Evolutionary conservation across 2,797 vertebrate species (phyloP).

Genomic region (Fistularia commersonii): DNA sequence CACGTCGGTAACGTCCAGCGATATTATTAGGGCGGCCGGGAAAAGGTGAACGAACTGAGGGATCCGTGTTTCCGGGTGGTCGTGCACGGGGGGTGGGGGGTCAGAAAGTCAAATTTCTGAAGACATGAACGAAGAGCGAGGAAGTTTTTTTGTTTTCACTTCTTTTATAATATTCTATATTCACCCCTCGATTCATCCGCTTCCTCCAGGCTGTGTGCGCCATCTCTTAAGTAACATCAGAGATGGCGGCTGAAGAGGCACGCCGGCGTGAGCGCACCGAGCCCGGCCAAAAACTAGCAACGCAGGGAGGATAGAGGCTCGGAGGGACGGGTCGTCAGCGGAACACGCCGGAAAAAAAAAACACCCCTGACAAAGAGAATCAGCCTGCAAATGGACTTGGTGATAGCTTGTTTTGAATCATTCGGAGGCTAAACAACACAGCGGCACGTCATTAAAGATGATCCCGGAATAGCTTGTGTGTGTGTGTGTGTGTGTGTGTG

Average conservation of each 20-base stretch:
- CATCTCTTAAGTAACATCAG: conserved; percentile 41
- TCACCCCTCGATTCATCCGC: conserved; percentile 19
- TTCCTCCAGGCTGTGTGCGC: conserved; percentile 38
- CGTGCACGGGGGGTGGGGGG: too few species aligned
- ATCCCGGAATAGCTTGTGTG: conserved; percentile 1
- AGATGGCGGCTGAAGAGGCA: conserved; percentile 47
- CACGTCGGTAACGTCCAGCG: too few species aligned
- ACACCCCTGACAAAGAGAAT: conserved; percentile 47
- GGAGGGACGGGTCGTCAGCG: conserved; percentile 25
- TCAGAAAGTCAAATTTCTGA: too few species aligned
- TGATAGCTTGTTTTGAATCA: conserved; percentile 51
- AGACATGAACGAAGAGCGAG: too few species aligned
- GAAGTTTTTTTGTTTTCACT: not conserved
- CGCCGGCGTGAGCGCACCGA: conserved; percentile 47
- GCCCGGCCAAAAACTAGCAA: conserved; percentile 26
- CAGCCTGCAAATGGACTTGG: conserved; percentile 57
- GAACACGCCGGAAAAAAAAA: conserved; percentile 43
- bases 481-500: conserved; percentile 15
- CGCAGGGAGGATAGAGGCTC: too few species aligned
- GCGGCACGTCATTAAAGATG: conserved; percentile 26
- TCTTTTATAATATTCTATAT: conserved; percentile 48
- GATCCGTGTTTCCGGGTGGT: too few species aligned
- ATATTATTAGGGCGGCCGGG: too few species aligned
- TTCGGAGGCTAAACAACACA: conserved; percentile 45
- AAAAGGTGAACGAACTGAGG: too few species aligned